Percentiles rank a stretch among this genome's conserved stretches.
phyloP scores from a whole-genome alignment of 2,888 invertebrate genomes.

The Cryptophagus acutangulus region DNA sequence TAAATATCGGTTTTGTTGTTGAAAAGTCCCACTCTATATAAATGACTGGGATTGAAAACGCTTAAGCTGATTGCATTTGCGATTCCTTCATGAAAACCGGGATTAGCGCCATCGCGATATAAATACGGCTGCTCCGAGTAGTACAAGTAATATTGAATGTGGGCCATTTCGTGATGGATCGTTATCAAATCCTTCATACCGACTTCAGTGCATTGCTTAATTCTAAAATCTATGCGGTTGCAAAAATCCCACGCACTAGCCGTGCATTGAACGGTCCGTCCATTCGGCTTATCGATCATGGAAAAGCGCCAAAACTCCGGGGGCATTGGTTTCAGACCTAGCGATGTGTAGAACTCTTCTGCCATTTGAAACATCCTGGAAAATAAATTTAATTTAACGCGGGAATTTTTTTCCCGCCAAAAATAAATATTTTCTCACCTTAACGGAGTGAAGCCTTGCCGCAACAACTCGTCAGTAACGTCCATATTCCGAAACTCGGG shows the following conservation, averaged over 20 bases:
- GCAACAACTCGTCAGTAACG: slow-evolving; percentile 71
- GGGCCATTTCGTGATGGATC: slow-evolving; percentile 80
- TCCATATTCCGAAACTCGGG: slow-evolving; percentile 65
- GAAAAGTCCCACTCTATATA: slow-evolving; percentile 67
- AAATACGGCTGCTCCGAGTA: slow-evolving; percentile 70
- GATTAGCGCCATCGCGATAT: slow-evolving; percentile 77
- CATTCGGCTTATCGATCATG: slow-evolving; percentile 69
- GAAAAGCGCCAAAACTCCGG: slow-evolving; percentile 82
- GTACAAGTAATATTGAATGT: slow-evolving; percentile 75
- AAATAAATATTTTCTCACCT: slow-evolving; percentile 48
- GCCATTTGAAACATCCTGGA: slow-evolving; percentile 75
- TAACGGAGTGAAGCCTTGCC: slow-evolving; percentile 68
- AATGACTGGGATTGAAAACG: slow-evolving; percentile 70
- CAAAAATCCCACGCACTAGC: slow-evolving; percentile 85
- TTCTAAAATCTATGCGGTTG: slow-evolving; percentile 70
- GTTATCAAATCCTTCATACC: slow-evolving; percentile 72
- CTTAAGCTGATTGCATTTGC: slow-evolving; percentile 76
- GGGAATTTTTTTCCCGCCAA: no score
- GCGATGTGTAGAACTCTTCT: slow-evolving; percentile 76
- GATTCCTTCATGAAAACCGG: slow-evolving; percentile 82
- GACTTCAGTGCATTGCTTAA: slow-evolving; percentile 78
- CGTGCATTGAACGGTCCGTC: slow-evolving; percentile 67
- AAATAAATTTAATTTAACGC: slow-evolving; percentile 23
- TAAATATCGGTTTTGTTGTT: slow-evolving; percentile 61
- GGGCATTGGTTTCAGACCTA: slow-evolving; percentile 75